These are phyloP conservation scores for Atta texana DNA, from an alignment of 1,140 invertebrate genomes.

Conservation along the genomic window DNA sequence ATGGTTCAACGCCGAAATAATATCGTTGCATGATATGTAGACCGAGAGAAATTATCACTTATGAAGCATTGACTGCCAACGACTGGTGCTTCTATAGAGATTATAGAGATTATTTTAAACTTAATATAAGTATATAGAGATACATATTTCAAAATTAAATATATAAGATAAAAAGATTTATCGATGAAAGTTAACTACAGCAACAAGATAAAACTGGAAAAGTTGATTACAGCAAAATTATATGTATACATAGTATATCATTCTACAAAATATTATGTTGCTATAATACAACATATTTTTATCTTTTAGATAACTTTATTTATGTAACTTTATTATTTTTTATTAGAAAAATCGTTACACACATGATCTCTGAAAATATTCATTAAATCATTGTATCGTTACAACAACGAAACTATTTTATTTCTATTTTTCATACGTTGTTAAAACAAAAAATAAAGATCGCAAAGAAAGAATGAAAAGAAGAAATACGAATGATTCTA, in stretches of 20 bases:
- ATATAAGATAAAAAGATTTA: constrained; percentile 17
- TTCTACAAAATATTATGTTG: not conserved
- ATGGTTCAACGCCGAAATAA: not conserved
- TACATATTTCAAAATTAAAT: not conserved
- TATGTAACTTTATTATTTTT: not conserved
- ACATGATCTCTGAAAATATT: not conserved
- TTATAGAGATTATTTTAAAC: not conserved
- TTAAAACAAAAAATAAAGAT: not conserved
- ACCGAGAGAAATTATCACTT: not conserved
- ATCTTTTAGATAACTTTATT: not conserved
- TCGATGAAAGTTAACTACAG: not conserved
- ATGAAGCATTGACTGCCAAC: not conserved
- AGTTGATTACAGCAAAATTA: not conserved
- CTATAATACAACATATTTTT: not conserved
- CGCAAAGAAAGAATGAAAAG: too few relatives aligned
- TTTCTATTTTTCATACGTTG: not conserved
- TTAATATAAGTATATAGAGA: not conserved
- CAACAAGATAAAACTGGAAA: not conserved
- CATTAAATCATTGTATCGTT: not conserved
- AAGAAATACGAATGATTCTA: constrained; percentile 10
- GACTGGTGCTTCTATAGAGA: not conserved
- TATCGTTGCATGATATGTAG: not conserved
- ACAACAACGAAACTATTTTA: not conserved
- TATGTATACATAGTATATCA: not conserved
- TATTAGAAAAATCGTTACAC: not conserved